Evolutionary conservation across 2,113 vertebrate genomes (phyloP).

Genomic region (Tiliqua scincoides): DNA sequence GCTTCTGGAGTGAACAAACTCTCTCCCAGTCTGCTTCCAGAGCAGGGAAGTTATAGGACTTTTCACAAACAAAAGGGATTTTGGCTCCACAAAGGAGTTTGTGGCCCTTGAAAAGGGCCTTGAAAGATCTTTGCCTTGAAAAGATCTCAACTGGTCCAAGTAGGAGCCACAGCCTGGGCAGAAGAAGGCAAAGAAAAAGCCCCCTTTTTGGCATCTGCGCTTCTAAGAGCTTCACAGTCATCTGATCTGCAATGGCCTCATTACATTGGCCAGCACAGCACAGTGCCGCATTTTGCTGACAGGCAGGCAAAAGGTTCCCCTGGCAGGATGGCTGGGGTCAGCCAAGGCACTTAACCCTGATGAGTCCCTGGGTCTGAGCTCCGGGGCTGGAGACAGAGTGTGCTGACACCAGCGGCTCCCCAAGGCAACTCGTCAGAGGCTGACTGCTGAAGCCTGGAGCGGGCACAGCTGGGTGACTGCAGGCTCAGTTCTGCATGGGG

Average conservation of each 20-base stretch:
- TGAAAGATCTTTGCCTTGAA: too few species aligned
- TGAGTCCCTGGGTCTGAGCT: background rate
- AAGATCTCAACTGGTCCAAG: too few species aligned
- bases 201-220: background rate
- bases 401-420: background rate
- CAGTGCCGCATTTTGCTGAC: background rate
- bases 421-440: background rate
- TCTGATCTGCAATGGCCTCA: background rate
- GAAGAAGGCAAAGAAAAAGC: background rate
- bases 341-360: background rate
- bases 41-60: too few species aligned
- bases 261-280: background rate
- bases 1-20: too few species aligned
- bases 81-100: too few species aligned
- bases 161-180: background rate
- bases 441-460: background rate
- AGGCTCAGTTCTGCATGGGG: fast-evolving
- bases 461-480: background rate
- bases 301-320: background rate
- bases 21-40: too few species aligned
- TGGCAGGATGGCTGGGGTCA: background rate
- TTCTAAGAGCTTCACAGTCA: background rate
- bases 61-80: too few species aligned
- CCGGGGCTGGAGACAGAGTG: background rate
- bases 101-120: too few species aligned